Evolutionary conservation across 2,113 vertebrate genomes (phyloP).

Genomic region (Halichoerus grypus): DNA sequence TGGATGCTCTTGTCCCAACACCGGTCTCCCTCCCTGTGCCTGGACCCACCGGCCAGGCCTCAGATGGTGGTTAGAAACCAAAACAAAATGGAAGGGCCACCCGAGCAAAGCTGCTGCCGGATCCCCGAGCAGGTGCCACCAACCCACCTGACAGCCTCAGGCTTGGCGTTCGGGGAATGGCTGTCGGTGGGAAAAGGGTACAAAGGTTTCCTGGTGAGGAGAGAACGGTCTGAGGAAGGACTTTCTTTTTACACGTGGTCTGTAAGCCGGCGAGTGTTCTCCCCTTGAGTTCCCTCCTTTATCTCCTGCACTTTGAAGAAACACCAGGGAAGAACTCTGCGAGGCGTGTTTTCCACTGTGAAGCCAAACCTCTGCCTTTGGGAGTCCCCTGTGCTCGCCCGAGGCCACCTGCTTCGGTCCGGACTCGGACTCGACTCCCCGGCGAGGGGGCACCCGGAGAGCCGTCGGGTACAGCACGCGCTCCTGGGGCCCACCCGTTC

Average conservation of each 20-base stretch:
- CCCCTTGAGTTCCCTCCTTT: not conserved
- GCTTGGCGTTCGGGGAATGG: not conserved
- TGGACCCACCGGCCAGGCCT: not conserved
- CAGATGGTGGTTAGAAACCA: not conserved
- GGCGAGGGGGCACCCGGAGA: not conserved
- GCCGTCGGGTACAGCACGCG: not conserved
- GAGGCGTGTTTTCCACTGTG: conserved; percentile 16
- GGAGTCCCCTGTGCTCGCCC: not conserved
- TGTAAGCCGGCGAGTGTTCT: not conserved
- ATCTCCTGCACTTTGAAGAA: conserved; percentile 49
- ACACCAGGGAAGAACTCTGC: not conserved
- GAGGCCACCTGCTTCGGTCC: not conserved
- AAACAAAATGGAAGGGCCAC: accelerated
- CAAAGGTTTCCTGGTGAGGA: not conserved
- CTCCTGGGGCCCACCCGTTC: not conserved
- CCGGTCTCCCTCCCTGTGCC: accelerated
- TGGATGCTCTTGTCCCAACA: not conserved
- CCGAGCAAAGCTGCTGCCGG: not conserved
- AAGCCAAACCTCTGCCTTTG: not conserved
- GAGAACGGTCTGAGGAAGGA: not conserved
- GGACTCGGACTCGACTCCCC: not conserved
- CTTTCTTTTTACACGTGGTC: not conserved
- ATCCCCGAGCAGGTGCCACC: not conserved
- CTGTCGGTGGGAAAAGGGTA: not conserved
- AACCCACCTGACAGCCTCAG: accelerated